A percentile compares a stretch with the other conserved stretches of the same genome.
phyloP scores from a whole-genome alignment of 1,140 invertebrate genomes.

The Oryzaephilus surinamensis region DNA sequence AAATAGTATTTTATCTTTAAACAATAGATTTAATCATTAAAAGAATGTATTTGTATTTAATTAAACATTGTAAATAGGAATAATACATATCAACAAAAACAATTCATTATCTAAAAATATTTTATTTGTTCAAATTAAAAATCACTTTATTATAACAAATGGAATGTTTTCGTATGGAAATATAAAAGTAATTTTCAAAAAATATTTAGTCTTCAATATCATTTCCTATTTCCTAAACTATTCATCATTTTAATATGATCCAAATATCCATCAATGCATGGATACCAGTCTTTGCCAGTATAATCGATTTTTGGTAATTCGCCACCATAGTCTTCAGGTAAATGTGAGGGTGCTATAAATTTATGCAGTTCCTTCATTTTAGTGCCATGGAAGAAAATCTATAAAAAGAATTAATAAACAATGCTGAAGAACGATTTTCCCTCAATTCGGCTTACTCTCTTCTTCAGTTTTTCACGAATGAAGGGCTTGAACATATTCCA shows the following conservation, averaged over 20 bases:
- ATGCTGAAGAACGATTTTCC: neutral
- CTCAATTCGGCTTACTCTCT: conserved; percentile 50
- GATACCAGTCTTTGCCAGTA: conserved; percentile 62
- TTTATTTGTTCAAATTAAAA: no score
- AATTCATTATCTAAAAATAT: no score
- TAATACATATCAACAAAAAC: no score
- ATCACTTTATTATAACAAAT: no score
- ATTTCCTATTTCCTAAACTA: no score
- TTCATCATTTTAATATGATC: conserved; percentile 41
- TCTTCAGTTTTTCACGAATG: conserved; percentile 71
- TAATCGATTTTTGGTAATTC: conserved; percentile 59
- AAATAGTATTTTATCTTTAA: no score
- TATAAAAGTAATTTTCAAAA: no score
- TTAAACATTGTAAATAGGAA: no score
- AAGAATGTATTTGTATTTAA: no score
- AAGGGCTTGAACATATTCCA: conserved; percentile 84
- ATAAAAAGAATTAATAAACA: conserved; percentile 38
- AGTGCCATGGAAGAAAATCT: conserved; percentile 67
- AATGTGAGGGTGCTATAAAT: conserved; percentile 50
- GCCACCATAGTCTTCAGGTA: conserved; percentile 68
- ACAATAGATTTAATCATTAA: no score
- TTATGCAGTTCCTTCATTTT: conserved; percentile 60
- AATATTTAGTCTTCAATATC: no score
- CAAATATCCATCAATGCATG: conserved; percentile 46
- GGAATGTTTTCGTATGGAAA: no score